These are phyloP conservation scores for Oithona nana DNA, from an alignment of 2,888 invertebrate species.

Conservation along the genomic window DNA sequence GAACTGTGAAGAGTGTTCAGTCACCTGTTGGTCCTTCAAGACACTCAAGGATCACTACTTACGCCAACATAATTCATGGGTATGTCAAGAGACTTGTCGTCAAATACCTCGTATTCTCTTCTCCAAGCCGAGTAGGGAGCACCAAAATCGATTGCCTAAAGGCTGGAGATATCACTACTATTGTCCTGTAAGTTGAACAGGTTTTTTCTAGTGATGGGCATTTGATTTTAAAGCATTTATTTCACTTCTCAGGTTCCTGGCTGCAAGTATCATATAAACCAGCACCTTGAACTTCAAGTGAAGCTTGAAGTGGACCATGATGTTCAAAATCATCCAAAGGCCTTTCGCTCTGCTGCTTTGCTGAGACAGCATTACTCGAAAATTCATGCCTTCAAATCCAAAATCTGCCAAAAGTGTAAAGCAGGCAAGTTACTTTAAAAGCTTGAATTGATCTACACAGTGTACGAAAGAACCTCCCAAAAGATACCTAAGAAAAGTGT, in stretches of 20 bases:
- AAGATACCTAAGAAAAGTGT: too few species aligned
- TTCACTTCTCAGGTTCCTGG: too few species aligned
- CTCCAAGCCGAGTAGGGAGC: background rate
- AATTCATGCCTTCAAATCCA: background rate
- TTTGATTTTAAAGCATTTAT: too few species aligned
- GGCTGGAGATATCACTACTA: background rate
- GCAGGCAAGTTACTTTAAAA: background rate
- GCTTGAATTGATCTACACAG: too few species aligned
- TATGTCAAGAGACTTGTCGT: background rate
- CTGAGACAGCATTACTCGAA: slow-evolving; percentile 12
- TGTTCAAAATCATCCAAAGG: background rate
- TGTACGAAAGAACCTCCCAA: too few species aligned
- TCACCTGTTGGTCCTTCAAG: background rate
- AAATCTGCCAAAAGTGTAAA: background rate
- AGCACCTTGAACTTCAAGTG: background rate
- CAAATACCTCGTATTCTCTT: background rate
- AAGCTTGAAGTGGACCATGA: too few species aligned
- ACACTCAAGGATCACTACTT: background rate
- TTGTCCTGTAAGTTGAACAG: too few species aligned
- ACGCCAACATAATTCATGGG: background rate
- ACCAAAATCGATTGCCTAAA: background rate
- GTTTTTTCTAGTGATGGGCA: too few species aligned
- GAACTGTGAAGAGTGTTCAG: background rate
- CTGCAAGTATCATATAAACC: slow-evolving; percentile 4
- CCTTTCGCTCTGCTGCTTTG: background rate